Percentiles rank a stretch among this genome's conserved stretches.
Evolutionary conservation across 2,113 vertebrate species (phyloP).

Genomic region (Ovis canadensis): DNA sequence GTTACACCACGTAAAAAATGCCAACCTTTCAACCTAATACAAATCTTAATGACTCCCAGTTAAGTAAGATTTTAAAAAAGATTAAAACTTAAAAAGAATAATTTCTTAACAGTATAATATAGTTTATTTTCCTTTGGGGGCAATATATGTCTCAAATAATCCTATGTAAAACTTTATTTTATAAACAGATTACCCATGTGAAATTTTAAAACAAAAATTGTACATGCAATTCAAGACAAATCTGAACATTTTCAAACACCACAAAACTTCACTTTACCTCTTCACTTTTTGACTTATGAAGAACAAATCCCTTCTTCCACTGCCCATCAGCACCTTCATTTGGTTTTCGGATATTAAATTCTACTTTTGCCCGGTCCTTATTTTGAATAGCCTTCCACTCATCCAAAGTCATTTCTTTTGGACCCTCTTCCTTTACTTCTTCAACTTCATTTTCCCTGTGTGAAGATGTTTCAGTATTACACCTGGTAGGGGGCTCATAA

Average conservation of each 20-base stretch:
- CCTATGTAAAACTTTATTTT: background rate
- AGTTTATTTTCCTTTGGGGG: background rate
- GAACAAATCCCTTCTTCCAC: slow-evolving; percentile 97
- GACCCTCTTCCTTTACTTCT: slow-evolving; percentile 96
- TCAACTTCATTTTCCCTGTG: slow-evolving; percentile 95
- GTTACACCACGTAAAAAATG: background rate
- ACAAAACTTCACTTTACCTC: slow-evolving; percentile 82
- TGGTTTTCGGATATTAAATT: slow-evolving; percentile 98
- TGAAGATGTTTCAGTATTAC: slow-evolving; percentile 40
- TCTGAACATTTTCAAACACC: background rate
- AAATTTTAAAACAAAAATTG: background rate
- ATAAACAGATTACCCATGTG: background rate
- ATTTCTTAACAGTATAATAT: background rate
- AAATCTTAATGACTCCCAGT: background rate
- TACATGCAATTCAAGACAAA: background rate
- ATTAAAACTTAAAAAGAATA: background rate
- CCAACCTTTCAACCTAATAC: background rate
- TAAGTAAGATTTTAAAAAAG: background rate
- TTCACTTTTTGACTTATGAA: slow-evolving; percentile 97
- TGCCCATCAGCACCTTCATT: slow-evolving; percentile 96
- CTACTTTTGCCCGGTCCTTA: slow-evolving; percentile 96
- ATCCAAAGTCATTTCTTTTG: slow-evolving; percentile 99
- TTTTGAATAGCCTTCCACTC: slow-evolving; percentile 99
- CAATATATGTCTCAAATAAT: background rate
- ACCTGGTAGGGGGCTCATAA: background rate